Conservation (phyloP, 2,113 vertebrate species). For the Nesospiza acunhae region DNA sequence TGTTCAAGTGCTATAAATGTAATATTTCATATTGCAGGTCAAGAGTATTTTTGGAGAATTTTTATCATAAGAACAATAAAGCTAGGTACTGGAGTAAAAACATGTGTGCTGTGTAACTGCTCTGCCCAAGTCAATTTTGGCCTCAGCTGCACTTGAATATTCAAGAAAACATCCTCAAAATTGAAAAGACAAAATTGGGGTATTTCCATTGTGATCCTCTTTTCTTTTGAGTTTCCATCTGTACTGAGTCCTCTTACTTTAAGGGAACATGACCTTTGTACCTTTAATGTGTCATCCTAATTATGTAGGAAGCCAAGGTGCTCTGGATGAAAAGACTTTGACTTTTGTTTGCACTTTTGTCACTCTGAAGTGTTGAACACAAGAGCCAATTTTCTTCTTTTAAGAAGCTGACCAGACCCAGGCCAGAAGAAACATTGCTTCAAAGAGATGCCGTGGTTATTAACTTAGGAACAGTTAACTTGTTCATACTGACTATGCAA, state of each 20-base stretch:
- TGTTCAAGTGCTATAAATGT: neutral
- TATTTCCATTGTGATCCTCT: neutral
- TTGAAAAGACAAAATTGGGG: neutral
- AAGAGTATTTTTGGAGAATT: neutral
- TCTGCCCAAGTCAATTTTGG: neutral
- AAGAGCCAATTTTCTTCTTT: neutral
- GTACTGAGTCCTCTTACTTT: neutral
- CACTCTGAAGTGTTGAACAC: neutral
- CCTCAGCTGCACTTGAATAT: neutral
- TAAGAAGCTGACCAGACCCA: neutral
- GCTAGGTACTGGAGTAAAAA: neutral
- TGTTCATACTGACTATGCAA: conserved; percentile 51
- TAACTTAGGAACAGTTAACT: conserved; percentile 22
- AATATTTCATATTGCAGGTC: neutral
- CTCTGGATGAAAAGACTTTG: neutral
- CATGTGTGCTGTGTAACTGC: neutral
- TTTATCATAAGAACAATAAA: neutral
- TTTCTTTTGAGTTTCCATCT: neutral
- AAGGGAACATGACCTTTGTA: neutral
- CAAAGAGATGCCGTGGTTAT: neutral
- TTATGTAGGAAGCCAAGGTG: neutral
- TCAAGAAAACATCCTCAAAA: neutral
- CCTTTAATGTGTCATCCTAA: neutral
- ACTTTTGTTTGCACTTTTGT: neutral
- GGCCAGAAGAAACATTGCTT: neutral